Evolutionary conservation across 2,888 invertebrate genomes (phyloP).

Genomic region (Asteroscopus sphinx): DNA sequence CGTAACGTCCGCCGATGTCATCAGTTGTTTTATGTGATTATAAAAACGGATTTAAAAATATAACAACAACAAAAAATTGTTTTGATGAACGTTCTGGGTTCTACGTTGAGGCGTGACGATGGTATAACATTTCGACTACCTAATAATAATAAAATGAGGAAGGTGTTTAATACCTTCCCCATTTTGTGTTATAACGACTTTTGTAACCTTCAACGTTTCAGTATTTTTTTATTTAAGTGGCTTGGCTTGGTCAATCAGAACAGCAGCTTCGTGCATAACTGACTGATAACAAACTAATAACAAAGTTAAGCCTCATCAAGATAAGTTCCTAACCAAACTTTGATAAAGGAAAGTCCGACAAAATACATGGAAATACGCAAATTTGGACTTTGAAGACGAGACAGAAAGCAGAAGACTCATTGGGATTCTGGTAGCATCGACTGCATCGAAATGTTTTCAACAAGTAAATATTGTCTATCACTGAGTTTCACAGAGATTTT

Average conservation of each 20-base stretch:
- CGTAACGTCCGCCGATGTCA: constrained; percentile 70
- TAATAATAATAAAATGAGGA: constrained; percentile 5
- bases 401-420: constrained; percentile 11
- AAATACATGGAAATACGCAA: no score
- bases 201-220: background rate
- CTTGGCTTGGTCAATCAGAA: no score
- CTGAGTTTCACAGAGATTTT: constrained; percentile 39
- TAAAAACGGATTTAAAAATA: constrained; percentile 48
- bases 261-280: no score
- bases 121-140: constrained; percentile 6
- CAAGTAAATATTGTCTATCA: constrained; percentile 26
- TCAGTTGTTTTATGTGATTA: constrained; percentile 57
- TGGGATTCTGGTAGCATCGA: constrained; percentile 26
- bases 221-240: background rate
- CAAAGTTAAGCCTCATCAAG: no score
- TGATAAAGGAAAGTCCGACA: no score
- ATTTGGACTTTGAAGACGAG: no score
- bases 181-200: constrained; percentile 4
- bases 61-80: constrained; percentile 41
- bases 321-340: no score
- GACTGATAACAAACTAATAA: no score
- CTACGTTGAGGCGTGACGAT: constrained; percentile 29
- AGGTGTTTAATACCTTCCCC: constrained; percentile 4
- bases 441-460: constrained; percentile 13
- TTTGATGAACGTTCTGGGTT: constrained; percentile 38